A percentile compares a stretch with the other conserved stretches of the same genome.
These are phyloP conservation scores for Cervus canadensis DNA, from an alignment of 2,113 vertebrate species.

Conservation along the genomic window DNA sequence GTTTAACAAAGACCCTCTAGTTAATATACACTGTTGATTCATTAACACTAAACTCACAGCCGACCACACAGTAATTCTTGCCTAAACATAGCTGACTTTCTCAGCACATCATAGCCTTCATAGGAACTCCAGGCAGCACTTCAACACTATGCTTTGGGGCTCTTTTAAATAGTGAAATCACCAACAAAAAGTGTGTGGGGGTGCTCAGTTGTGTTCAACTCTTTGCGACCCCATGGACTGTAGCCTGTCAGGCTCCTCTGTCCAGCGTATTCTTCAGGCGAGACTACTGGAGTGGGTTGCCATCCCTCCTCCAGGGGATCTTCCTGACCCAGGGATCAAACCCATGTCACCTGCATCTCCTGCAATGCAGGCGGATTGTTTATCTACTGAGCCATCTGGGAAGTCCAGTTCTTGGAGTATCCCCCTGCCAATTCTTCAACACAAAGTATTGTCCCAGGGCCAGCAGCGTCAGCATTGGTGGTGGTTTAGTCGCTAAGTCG, in stretches of 20 bases:
- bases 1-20: background rate
- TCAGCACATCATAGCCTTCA: background rate
- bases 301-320: background rate
- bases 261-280: background rate
- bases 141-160: background rate
- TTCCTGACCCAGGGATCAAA: background rate
- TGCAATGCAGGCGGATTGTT: background rate
- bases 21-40: background rate
- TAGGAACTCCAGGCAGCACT: background rate
- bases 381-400: background rate
- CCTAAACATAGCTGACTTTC: background rate
- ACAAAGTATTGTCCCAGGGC: background rate
- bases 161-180: background rate
- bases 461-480: background rate
- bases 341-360: background rate
- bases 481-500: background rate
- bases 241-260: background rate
- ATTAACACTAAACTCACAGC: background rate
- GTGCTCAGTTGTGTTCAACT: background rate
- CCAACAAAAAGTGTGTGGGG: background rate
- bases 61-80: background rate
- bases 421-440: background rate
- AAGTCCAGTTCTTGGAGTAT: background rate
- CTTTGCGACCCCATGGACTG: background rate
- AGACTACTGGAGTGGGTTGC: background rate